Evolutionary conservation across 2,888 invertebrate species (phyloP).

Genomic region (Busseola fusca): DNA sequence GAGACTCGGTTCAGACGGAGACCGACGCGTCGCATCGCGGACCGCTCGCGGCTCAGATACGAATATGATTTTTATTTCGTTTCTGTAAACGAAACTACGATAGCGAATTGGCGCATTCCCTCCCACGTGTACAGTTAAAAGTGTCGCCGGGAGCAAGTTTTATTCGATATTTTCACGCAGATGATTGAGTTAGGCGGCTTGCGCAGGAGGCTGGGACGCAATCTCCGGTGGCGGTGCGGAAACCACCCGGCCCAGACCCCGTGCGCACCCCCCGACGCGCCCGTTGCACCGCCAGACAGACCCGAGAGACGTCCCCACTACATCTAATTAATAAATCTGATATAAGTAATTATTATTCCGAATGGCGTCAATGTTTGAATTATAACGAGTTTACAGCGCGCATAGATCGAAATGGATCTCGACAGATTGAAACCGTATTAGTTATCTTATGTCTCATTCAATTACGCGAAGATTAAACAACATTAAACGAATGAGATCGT

Average conservation of each 20-base stretch:
- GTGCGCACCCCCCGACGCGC: conserved; percentile 37
- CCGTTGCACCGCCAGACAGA: conserved; percentile 67
- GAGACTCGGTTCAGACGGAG: conserved; percentile 63
- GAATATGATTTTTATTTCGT: conserved; percentile 71
- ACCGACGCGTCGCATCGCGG: conserved; percentile 37
- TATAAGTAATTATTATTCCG: conserved; percentile 60
- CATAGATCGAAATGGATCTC: conserved; percentile 28
- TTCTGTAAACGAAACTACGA: conserved; percentile 68
- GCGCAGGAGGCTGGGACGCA: conserved; percentile 85
- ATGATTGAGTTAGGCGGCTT: conserved; percentile 86
- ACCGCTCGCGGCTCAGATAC: conserved; percentile 63
- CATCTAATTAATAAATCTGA: conserved; percentile 69
- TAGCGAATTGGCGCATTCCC: conserved; percentile 67
- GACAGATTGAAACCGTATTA: conserved; percentile 47
- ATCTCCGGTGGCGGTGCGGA: conserved; percentile 84
- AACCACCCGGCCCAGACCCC: conserved; percentile 62
- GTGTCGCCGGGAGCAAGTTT: conserved; percentile 78
- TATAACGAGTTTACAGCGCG: conserved; percentile 32
- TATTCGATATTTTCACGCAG: conserved; percentile 85
- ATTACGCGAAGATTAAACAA: conserved; percentile 33
- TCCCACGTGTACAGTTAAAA: conserved; percentile 76
- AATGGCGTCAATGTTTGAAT: conserved; percentile 41
- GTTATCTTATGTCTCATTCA: conserved; percentile 45
- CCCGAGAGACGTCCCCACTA: conserved; percentile 61
- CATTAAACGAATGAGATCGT: conserved; percentile 38